Percentiles rank a stretch among this genome's conserved stretches.
phyloP scores from a whole-genome alignment of 2,888 invertebrate species.

The Serrognathus titanus region DNA sequence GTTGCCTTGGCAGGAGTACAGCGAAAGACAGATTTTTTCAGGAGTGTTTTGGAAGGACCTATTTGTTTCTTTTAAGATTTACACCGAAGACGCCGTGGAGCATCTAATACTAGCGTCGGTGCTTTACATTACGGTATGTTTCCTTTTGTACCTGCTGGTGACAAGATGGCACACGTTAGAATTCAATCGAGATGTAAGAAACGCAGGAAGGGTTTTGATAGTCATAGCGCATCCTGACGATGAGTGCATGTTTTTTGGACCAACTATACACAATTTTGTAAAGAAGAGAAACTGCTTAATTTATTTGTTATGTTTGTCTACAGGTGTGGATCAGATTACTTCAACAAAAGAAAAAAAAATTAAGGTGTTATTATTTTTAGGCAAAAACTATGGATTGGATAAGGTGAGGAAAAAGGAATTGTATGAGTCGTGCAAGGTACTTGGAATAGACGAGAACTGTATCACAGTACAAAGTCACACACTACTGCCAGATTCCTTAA shows the following conservation, averaged over 20 bases:
- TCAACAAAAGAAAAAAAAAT: neutral
- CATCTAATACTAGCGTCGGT: constrained; percentile 51
- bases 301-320: constrained; percentile 80
- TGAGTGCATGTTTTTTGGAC: constrained; percentile 99
- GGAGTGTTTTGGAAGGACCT: constrained; percentile 12
- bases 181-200: constrained; percentile 52
- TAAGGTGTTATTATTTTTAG: constrained; percentile 33
- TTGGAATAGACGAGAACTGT: constrained; percentile 77
- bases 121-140: constrained; percentile 54
- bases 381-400: constrained; percentile 48
- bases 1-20: constrained; percentile 33
- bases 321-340: constrained; percentile 56
- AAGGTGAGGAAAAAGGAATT: constrained; percentile 71
- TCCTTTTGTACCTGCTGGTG: constrained; percentile 48
- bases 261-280: constrained; percentile 69
- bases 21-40: constrained; percentile 14
- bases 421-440: constrained; percentile 71
- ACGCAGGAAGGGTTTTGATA: constrained; percentile 65
- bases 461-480: constrained; percentile 70
- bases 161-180: constrained; percentile 49
- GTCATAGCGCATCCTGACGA: constrained; percentile 97
- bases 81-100: constrained; percentile 57
- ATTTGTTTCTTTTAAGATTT: constrained; percentile 23
- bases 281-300: constrained; percentile 65
- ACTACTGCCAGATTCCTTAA: constrained; percentile 73